Evolutionary conservation across 2,113 vertebrate species (phyloP).

Genomic region (Pelvicachromis taeniatus): DNA sequence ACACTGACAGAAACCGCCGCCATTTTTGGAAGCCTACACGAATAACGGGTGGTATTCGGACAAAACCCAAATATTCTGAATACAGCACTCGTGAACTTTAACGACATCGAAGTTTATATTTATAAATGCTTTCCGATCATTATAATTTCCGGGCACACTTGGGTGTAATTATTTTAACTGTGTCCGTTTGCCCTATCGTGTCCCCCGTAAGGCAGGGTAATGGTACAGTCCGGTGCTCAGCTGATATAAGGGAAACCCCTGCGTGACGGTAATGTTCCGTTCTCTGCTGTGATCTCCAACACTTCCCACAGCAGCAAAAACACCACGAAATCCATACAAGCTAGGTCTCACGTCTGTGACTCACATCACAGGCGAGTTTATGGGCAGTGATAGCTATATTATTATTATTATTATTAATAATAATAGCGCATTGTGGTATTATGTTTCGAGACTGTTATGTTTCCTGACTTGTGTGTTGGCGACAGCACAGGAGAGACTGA

Average conservation of each 20-base stretch:
- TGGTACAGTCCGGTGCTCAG: constrained; percentile 64
- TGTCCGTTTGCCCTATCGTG: neutral
- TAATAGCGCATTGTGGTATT: neutral
- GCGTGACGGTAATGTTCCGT: constrained; percentile 60
- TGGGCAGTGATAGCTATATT: neutral
- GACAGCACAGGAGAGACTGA: no score
- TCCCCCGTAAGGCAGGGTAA: neutral
- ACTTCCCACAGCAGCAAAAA: neutral
- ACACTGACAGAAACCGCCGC: constrained; percentile 65
- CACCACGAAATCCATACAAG: neutral
- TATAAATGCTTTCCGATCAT: neutral
- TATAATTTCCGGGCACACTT: accelerated
- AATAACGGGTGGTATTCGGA: neutral
- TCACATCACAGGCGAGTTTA: neutral
- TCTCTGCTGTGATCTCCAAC: neutral
- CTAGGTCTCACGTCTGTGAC: neutral
- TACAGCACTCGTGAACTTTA: neutral
- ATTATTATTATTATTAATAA: neutral
- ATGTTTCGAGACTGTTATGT: neutral
- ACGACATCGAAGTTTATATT: accelerated
- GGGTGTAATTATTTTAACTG: accelerated
- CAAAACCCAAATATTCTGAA: neutral
- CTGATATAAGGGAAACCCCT: constrained; percentile 71
- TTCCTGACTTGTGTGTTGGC: neutral
- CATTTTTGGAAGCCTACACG: constrained; percentile 69